phyloP scores from a whole-genome alignment of 2,888 invertebrate species.

The Meganola albula region DNA sequence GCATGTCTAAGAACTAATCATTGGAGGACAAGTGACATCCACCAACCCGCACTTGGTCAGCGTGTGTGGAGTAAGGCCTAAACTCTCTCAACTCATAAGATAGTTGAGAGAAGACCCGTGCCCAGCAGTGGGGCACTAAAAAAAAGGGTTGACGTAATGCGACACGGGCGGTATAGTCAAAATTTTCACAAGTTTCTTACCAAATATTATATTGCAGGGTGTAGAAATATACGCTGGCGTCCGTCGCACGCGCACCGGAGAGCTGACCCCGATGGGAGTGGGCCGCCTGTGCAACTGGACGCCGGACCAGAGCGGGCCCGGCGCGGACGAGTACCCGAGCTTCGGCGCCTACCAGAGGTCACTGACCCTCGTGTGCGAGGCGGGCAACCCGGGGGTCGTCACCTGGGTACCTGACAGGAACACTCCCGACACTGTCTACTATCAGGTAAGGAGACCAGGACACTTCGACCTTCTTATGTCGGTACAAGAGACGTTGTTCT shows the following conservation, averaged over 20 bases:
- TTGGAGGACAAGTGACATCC: too few relatives aligned
- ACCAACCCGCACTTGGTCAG: too few relatives aligned
- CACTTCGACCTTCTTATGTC: too few relatives aligned
- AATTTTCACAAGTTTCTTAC: too few relatives aligned
- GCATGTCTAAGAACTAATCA: too few relatives aligned
- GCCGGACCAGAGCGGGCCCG: conserved; percentile 83
- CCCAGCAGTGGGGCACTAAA: too few relatives aligned
- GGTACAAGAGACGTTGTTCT: too few relatives aligned
- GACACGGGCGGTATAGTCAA: too few relatives aligned
- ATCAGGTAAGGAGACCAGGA: conserved; percentile 84
- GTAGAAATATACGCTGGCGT: conserved; percentile 91
- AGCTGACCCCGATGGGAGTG: conserved; percentile 84
- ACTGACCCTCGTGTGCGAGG: conserved; percentile 88
- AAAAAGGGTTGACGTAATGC: too few relatives aligned
- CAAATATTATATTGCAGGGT: conserved; percentile 65
- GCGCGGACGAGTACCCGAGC: conserved; percentile 88
- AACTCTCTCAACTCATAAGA: too few relatives aligned
- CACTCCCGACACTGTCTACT: conserved; percentile 95
- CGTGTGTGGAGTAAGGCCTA: too few relatives aligned
- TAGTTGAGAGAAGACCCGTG: too few relatives aligned
- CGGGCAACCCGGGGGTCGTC: conserved; percentile 89
- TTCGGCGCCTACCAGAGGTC: conserved; percentile 94
- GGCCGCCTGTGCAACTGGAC: conserved; percentile 94
- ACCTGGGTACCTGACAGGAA: conserved; percentile 91
- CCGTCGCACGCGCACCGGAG: conserved; percentile 82